phyloP scores from a whole-genome alignment of 2,888 invertebrate species.

The Epinotia nisella region DNA sequence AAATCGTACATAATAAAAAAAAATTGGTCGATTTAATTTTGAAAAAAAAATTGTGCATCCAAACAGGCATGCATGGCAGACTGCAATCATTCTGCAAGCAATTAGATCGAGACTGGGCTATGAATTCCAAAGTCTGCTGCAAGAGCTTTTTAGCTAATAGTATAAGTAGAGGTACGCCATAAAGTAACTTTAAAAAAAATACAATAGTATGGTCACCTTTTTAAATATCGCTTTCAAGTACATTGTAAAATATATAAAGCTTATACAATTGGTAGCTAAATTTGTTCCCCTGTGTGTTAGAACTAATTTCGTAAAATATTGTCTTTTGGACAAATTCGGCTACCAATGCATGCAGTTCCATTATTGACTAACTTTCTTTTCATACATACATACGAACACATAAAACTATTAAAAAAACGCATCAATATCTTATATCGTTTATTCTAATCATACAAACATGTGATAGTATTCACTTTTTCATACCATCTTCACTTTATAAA shows the following conservation, averaged over 20 bases:
- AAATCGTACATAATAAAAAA: no score
- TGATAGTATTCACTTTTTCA: conserved; percentile 6
- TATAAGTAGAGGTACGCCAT: no score
- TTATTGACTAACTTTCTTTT: conserved; percentile 27
- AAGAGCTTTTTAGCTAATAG: no score
- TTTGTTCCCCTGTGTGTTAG: conserved; percentile 57
- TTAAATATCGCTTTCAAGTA: conserved; percentile 1
- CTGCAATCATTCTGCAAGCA: no score
- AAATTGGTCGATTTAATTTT: no score
- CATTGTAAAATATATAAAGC: background rate
- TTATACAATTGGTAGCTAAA: conserved; percentile 69
- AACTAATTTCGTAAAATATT: conserved; percentile 58
- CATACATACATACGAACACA: conserved; percentile 11
- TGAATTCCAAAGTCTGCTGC: no score
- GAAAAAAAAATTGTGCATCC: no score
- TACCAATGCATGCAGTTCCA: conserved; percentile 68
- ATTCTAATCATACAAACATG: background rate
- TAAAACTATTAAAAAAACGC: background rate
- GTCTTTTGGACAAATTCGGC: conserved; percentile 82
- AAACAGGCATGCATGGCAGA: no score
- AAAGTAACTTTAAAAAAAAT: no score
- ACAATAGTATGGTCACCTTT: no score
- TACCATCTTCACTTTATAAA: conserved; percentile 31
- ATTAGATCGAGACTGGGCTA: no score
- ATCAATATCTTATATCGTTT: background rate